These are phyloP conservation scores for Pachyrhynchus sulphureomaculatus DNA, from an alignment of 1,140 invertebrate genomes.

Conservation along the genomic window DNA sequence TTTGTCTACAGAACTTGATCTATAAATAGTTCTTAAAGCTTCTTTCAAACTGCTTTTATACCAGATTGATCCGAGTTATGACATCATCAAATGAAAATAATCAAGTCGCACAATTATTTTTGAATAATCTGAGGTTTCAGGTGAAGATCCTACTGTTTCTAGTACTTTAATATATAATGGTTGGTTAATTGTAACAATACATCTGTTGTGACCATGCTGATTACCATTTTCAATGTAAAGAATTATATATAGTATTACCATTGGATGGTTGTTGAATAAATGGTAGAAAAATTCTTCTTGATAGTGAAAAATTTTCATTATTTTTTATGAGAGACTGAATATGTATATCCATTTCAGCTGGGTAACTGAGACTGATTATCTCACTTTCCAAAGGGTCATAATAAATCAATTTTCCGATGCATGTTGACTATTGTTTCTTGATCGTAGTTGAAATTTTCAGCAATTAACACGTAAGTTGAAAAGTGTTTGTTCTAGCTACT, in stretches of 20 bases:
- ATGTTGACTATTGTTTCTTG: slow-evolving; percentile 2
- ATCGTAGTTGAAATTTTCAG: slow-evolving; percentile 14
- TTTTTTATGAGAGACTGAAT: slow-evolving; percentile 36
- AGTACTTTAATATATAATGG: slow-evolving; percentile 52
- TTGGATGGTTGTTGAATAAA: slow-evolving; percentile 49
- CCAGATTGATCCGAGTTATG: too few species aligned
- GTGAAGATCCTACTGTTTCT: slow-evolving; percentile 50
- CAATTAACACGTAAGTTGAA: too few species aligned
- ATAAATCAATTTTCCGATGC: slow-evolving; percentile 26
- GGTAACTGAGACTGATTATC: slow-evolving; percentile 23
- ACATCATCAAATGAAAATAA: too few species aligned
- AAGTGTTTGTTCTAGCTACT: too few species aligned
- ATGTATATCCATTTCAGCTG: slow-evolving; percentile 40
- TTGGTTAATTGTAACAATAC: slow-evolving; percentile 49
- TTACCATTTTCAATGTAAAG: slow-evolving; percentile 44
- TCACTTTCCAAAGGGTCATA: slow-evolving; percentile 35
- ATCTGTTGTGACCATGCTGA: slow-evolving; percentile 30
- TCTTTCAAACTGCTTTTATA: too few species aligned
- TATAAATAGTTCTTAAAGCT: too few species aligned
- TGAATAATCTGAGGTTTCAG: slow-evolving; percentile 41
- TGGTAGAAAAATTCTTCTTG: slow-evolving; percentile 47
- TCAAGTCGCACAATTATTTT: too few species aligned
- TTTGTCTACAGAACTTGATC: too few species aligned
- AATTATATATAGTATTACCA: slow-evolving; percentile 45
- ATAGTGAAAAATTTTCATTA: slow-evolving; percentile 36